These are phyloP conservation scores for Galerucella pusilla DNA, from an alignment of 2,888 invertebrate species.

Conservation along the genomic window DNA sequence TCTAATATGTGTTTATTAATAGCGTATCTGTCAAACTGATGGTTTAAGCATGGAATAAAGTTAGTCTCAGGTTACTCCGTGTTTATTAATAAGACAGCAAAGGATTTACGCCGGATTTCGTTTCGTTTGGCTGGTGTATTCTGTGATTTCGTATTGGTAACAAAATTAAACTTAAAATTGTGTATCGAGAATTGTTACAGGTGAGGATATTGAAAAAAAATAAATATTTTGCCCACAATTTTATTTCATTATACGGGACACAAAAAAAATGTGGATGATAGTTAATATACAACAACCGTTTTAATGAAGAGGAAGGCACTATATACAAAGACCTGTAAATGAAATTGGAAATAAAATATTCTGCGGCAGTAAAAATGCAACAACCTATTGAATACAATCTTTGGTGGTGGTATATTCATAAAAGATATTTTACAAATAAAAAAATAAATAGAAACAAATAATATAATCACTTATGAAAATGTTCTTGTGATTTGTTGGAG, in stretches of 20 bases:
- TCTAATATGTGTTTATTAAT: too few species aligned
- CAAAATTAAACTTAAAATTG: too few species aligned
- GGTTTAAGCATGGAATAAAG: too few species aligned
- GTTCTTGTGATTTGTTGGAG: background rate
- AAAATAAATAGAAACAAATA: slow-evolving; percentile 26
- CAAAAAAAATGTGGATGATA: background rate
- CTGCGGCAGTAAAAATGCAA: slow-evolving; percentile 34
- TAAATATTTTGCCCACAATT: background rate
- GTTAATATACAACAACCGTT: slow-evolving; percentile 7
- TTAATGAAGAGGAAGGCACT: slow-evolving; percentile 42
- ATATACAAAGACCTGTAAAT: slow-evolving; percentile 34
- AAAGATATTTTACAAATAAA: background rate
- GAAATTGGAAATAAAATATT: slow-evolving; percentile 3
- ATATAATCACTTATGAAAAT: background rate
- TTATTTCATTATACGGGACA: background rate
- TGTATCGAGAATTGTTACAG: too few species aligned
- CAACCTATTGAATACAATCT: slow-evolving; percentile 30
- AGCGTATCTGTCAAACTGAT: too few species aligned
- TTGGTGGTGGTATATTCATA: slow-evolving; percentile 28
- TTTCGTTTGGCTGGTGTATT: too few species aligned
- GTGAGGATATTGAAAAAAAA: background rate
- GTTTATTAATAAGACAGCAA: too few species aligned
- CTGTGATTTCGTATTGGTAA: too few species aligned
- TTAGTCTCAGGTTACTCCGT: too few species aligned
- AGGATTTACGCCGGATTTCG: too few species aligned